Percentiles rank a stretch among this genome's conserved stretches.
These are phyloP conservation scores for Thomomys bottae DNA, from an alignment of 2,113 vertebrate genomes.

Conservation along the genomic window DNA sequence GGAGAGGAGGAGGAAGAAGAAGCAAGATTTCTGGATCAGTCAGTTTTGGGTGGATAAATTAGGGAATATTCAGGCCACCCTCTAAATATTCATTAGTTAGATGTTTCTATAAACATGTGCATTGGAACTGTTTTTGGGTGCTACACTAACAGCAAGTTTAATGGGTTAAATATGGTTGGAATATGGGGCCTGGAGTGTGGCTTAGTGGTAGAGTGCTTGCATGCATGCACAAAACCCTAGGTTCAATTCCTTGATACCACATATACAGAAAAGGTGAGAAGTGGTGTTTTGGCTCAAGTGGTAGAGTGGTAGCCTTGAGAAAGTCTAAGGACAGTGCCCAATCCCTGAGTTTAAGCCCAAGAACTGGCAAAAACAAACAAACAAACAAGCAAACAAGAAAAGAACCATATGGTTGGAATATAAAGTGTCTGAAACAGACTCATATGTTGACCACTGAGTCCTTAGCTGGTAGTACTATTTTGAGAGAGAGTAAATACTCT, in stretches of 20 bases:
- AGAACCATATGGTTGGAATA: neutral
- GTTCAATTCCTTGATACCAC: no score
- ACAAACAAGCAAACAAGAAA: no score
- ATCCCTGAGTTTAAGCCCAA: no score
- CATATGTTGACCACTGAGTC: neutral
- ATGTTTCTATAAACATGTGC: neutral
- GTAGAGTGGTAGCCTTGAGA: no score
- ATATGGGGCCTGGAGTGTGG: no score
- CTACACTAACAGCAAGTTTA: neutral
- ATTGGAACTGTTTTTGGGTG: neutral
- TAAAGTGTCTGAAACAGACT: neutral
- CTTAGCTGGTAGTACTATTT: neutral
- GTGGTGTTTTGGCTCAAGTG: no score
- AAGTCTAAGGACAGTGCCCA: no score
- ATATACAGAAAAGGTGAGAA: no score
- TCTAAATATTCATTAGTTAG: neutral
- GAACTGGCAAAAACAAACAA: no score
- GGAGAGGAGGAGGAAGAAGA: neutral
- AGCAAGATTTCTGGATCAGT: neutral
- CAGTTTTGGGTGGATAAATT: constrained; percentile 14
- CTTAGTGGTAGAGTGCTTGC: no score
- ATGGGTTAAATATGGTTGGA: neutral
- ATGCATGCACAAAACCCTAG: no score
- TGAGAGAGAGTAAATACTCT: neutral
- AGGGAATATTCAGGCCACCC: neutral